Evolutionary conservation across 1,140 invertebrate species (phyloP), one percentile per base, ranked within the genome.

Genomic region (Mya arenaria): DNA sequence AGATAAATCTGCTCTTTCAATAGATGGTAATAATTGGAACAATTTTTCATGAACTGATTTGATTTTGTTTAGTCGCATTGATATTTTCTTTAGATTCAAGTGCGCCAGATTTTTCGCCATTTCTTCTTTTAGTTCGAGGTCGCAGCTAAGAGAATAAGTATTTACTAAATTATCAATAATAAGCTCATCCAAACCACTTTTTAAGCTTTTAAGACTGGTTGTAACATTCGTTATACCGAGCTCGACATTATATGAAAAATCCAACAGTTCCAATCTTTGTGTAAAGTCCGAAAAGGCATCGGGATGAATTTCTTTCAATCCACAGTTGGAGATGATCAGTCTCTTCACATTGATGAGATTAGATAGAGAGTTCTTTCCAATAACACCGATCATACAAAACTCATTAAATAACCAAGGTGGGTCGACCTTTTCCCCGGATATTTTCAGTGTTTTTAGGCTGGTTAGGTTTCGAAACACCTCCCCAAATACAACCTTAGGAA

Each of bases 271-370:
- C 17, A 80, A 34, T 23, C 56, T n/a, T n/a, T 52, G 56, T 15
- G 10, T n/a, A 8, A 80, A 8, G 32, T 71, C 44, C 1, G 28
- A 6, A 28, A 80, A 80, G 1, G 28, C 48, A 25, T 71, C 34
- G 5, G 5, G 8, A 1, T 36, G 15, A 25, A 71, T 39, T 8
- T 13, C 15, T 41, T 41, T 36, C 15, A 80, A 8, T 17, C 44
- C 48, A 71, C 77, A 80, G n/a, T 41, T 56, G 44, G 37, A 17
- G 23, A 80, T 71, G 3, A 10, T n/a, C 8, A 80, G 36, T 44
- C 71, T 30, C 23, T 36, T 80, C 5, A 80, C 41, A 19, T 32
- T 28, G 1, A n/a, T 2, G 1, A 80, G 19, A 25, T 80, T 58
- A 15, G 66, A 28, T 19, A 80, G 34, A n/a, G 68, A 39, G 23